Evolutionary conservation across 2,888 invertebrate genomes (phyloP).

Genomic region (Eilema sororculum): DNA sequence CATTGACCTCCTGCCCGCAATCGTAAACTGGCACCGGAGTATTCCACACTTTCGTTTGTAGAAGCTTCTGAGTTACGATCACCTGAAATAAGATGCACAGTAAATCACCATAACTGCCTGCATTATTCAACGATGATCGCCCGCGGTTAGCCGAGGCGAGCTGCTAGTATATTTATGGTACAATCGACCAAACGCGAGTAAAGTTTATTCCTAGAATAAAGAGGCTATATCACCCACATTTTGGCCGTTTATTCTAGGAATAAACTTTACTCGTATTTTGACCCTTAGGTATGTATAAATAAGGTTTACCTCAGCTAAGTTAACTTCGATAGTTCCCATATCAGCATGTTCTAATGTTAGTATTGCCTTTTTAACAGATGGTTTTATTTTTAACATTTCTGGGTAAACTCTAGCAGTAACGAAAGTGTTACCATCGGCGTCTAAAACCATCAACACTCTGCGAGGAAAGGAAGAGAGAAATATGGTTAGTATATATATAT

Average conservation of each 20-base stretch:
- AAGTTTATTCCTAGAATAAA: too few relatives aligned
- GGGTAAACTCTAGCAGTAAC: constrained; percentile 87
- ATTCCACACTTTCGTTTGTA: constrained; percentile 86
- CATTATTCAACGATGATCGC: not conserved
- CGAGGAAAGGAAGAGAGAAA: constrained; percentile 7
- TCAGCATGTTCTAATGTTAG: constrained; percentile 85
- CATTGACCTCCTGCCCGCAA: constrained; percentile 91
- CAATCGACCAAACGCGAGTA: too few relatives aligned
- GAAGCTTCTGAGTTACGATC: constrained; percentile 60
- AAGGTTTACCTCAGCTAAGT: constrained; percentile 78
- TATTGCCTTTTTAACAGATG: constrained; percentile 81
- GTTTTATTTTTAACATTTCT: constrained; percentile 83
- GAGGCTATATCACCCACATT: too few relatives aligned
- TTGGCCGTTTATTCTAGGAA: too few relatives aligned
- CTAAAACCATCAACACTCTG: constrained; percentile 87
- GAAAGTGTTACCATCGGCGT: constrained; percentile 83
- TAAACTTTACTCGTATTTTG: too few relatives aligned
- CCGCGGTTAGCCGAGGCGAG: not conserved
- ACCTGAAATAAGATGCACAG: constrained; percentile 55
- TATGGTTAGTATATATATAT: not conserved
- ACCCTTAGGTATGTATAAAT: too few relatives aligned
- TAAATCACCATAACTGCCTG: not conserved
- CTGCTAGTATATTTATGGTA: not conserved
- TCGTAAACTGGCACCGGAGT: constrained; percentile 88
- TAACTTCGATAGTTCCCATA: constrained; percentile 85